These are phyloP conservation scores for Ia io DNA, from an alignment of 2,113 vertebrate species.

Conservation along the genomic window DNA sequence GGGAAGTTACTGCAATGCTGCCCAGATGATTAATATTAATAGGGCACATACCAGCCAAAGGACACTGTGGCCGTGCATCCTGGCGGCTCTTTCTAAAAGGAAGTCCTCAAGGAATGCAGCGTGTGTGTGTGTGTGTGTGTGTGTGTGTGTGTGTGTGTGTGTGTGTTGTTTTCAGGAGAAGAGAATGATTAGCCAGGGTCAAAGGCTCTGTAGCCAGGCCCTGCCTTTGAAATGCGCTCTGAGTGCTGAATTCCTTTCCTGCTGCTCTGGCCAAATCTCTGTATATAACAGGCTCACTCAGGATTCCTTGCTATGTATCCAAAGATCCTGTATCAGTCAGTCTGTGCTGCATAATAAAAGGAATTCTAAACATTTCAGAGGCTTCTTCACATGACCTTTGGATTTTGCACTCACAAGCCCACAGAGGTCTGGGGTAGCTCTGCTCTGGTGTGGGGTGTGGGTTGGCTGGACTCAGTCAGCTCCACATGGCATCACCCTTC, in stretches of 20 bases:
- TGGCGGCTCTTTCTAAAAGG: neutral
- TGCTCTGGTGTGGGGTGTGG: accelerated
- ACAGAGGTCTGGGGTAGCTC: neutral
- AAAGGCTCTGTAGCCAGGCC: neutral
- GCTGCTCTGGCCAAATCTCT: neutral
- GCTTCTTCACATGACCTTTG: no score
- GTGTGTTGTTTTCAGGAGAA: neutral
- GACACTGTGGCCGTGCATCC: neutral
- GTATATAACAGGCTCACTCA: neutral
- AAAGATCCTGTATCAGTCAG: neutral
- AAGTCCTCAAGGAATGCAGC: neutral
- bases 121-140: neutral
- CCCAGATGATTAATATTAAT: neutral
- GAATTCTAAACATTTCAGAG: neutral
- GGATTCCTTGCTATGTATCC: neutral
- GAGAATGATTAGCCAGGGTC: neutral
- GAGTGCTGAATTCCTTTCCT: neutral
- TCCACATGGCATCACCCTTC: neutral
- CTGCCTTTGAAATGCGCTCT: neutral
- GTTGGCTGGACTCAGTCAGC: neutral
- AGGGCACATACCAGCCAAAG: neutral
- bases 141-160: neutral
- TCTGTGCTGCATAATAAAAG: neutral
- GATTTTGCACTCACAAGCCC: accelerated
- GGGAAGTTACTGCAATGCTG: neutral